Base-by-base conservation (phyloP, 2,888 invertebrate genomes). In the Cordilura impudica region DNA sequence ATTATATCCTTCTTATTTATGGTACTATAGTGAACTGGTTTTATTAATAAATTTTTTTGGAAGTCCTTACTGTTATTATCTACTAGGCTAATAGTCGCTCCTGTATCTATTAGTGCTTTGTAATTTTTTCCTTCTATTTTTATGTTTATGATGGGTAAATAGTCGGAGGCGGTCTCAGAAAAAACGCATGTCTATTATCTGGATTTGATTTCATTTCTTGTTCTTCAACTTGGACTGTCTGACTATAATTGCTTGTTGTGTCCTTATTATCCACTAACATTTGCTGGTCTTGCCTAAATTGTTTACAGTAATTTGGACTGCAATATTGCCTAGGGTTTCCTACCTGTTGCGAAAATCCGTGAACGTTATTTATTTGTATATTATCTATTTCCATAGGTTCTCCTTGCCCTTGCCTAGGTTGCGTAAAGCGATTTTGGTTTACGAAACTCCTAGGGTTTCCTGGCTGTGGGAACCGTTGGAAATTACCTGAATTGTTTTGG, bases 131-230 rank as follows among this genome's bases (percentile, higher is more conserved):
- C 19, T 43, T 53, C 29, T 6, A 53, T 53, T 26, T 7, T 53
- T 29, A 53, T 53, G 12, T n/a, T n/a, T n/a, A n/a, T n/a, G n/a
- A n/a, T n/a, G n/a, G n/a, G n/a, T n/a, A n/a, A n/a, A n/a, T n/a
- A 45, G 45, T 7, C 45, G 3, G 16, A 53, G 26, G 53, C 4
- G 1, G 26, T 26, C 21, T 29, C 29, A 8, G 16, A 53, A 53
- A 53, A 53, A 53, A 53, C 31, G 29, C 54, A 54, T 54, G 16
- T n/a, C n/a, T n/a, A n/a, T n/a, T n/a, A n/a, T n/a, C n/a, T n/a
- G n/a, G n/a, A n/a, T n/a, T n/a, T n/a, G n/a, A n/a, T n/a, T n/a
- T n/a, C n/a, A n/a, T n/a, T n/a, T n/a, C n/a, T n/a, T n/a, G n/a
- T n/a, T n/a, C n/a, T n/a, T n/a, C n/a, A n/a, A n/a, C n/a, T n/a